These are phyloP conservation scores for Margarornis squamiger DNA, from an alignment of 2,797 vertebrate genomes.

Conservation along the genomic window DNA sequence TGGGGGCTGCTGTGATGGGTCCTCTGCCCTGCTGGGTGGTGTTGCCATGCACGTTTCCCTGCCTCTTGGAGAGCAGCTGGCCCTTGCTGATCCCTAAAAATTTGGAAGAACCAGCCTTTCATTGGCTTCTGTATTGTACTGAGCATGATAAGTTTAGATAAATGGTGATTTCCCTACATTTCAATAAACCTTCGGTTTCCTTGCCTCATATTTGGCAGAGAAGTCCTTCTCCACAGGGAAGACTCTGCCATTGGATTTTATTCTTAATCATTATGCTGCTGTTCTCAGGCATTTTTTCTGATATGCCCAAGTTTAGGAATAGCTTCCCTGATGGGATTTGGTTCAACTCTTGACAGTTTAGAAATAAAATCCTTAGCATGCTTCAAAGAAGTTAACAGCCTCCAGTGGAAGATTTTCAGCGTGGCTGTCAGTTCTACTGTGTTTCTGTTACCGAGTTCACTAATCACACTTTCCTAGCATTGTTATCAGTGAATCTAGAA, in stretches of 20 bases:
- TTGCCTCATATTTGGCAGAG: neutral
- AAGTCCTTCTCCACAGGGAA: neutral
- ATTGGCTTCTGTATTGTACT: neutral
- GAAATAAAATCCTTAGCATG: neutral
- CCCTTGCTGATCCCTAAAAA: neutral
- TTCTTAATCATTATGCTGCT: neutral
- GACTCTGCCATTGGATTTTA: neutral
- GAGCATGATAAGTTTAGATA: neutral
- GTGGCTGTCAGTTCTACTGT: neutral
- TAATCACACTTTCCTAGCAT: neutral
- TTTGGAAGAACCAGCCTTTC: neutral
- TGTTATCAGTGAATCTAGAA: neutral
- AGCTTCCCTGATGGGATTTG: neutral
- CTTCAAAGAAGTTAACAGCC: neutral
- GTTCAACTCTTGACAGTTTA: neutral
- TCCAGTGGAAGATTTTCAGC: neutral
- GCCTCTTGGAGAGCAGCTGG: accelerated
- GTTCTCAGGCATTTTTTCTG: neutral
- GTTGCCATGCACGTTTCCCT: accelerated
- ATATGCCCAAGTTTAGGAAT: neutral
- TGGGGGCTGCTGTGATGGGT: accelerated
- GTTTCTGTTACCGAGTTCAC: neutral
- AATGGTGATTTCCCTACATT: neutral
- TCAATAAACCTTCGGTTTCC: neutral
- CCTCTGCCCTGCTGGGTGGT: too few species aligned